Evolutionary conservation across 2,888 invertebrate genomes (phyloP).

Genomic region (Tipula unca): DNA sequence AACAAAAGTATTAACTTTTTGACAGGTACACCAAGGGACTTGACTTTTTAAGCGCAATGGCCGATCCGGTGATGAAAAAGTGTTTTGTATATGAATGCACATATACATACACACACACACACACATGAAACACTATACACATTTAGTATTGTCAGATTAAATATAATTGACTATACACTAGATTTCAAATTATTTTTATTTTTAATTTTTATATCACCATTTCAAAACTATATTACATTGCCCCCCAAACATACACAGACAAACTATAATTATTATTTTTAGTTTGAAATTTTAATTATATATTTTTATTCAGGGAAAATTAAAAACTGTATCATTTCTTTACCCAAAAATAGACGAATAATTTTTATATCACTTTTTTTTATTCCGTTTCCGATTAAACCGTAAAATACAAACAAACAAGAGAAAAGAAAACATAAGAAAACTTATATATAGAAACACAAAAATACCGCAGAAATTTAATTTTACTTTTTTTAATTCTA

Average conservation of each 20-base stretch:
- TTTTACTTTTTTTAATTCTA: not conserved
- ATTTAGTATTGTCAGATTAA: not conserved
- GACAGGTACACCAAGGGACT: slow-evolving; percentile 20
- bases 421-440: not conserved
- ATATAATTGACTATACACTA: not conserved
- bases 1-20: slow-evolving; percentile 16
- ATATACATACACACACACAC: not conserved
- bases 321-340: not conserved
- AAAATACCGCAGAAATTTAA: not conserved
- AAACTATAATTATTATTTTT: not conserved
- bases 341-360: not conserved
- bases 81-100: not conserved
- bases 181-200: not conserved
- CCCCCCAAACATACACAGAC: not conserved
- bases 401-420: not conserved
- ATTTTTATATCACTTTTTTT: not conserved
- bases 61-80: slow-evolving; percentile 17
- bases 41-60: slow-evolving; percentile 20
- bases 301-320: not conserved
- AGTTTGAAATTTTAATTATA: not conserved
- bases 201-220: not conserved
- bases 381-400: not conserved
- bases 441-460: not conserved
- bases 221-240: not conserved
- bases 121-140: not conserved